phyloP scores from a whole-genome alignment of 2,113 vertebrate genomes.

The Lagopus muta region DNA sequence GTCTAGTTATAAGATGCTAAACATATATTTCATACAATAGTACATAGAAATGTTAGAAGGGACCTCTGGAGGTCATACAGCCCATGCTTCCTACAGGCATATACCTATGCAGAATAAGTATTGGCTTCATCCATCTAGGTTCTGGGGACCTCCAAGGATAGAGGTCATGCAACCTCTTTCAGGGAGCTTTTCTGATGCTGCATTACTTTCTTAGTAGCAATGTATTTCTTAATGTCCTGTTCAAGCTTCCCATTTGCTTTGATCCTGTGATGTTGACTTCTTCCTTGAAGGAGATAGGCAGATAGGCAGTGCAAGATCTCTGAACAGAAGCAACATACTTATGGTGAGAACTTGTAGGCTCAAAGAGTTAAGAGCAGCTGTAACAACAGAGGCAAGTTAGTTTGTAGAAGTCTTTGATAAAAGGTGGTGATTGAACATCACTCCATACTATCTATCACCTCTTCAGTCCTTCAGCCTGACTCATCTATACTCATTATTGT shows the following conservation, averaged over 20 bases:
- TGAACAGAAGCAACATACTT: neutral
- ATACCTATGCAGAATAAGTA: neutral
- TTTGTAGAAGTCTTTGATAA: neutral
- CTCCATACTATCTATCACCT: neutral
- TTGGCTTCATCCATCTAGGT: neutral
- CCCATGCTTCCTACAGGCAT: neutral
- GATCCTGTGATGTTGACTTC: neutral
- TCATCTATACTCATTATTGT: neutral
- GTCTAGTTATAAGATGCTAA: neutral
- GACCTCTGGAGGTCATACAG: neutral
- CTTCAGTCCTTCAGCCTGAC: neutral
- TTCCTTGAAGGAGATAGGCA: neutral
- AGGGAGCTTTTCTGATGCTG: neutral
- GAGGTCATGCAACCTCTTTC: neutral
- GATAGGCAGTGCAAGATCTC: neutral
- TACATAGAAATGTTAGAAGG: neutral
- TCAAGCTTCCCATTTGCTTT: neutral
- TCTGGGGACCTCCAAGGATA: accelerated
- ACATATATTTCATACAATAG: neutral
- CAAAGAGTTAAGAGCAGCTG: neutral
- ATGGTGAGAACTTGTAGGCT: neutral
- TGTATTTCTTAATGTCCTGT: neutral
- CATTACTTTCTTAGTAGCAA: neutral
- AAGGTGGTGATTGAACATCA: neutral
- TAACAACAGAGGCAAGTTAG: neutral